phyloP scores from a whole-genome alignment of 1,140 invertebrate genomes.

The Physella acuta region DNA sequence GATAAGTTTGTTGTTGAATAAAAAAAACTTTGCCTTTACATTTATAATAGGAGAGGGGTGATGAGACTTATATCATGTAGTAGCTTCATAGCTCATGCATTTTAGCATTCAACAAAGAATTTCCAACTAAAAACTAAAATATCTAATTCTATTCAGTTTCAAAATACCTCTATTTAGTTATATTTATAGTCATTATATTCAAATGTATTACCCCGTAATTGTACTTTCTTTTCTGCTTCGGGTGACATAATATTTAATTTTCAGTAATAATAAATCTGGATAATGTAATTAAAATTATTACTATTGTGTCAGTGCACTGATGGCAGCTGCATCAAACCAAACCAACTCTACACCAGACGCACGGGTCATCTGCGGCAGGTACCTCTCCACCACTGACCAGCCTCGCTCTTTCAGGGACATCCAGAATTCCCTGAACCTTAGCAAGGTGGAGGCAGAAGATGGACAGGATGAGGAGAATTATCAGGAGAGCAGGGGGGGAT shows the following conservation, averaged over 20 bases:
- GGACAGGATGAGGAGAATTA: not conserved
- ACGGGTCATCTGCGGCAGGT: not conserved
- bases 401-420: not conserved
- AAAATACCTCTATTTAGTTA: not conserved
- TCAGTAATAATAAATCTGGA: not conserved
- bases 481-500: not conserved
- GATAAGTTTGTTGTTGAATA: not conserved
- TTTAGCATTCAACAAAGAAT: too few species aligned
- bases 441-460: not conserved
- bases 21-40: not conserved
- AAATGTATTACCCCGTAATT: not conserved
- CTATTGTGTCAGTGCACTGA: not conserved
- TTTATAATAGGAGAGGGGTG: not conserved
- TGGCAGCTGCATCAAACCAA: not conserved
- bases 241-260: not conserved
- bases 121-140: not conserved
- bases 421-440: not conserved
- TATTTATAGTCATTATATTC: not conserved
- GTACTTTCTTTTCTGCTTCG: not conserved
- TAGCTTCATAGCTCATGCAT: not conserved
- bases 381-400: not conserved
- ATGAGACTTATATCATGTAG: not conserved
- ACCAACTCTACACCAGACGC: not conserved
- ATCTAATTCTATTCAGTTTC: not conserved
- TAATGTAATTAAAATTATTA: not conserved